Evolutionary conservation across 1,140 invertebrate genomes (phyloP).

Genomic region (Plutomurus gul): DNA sequence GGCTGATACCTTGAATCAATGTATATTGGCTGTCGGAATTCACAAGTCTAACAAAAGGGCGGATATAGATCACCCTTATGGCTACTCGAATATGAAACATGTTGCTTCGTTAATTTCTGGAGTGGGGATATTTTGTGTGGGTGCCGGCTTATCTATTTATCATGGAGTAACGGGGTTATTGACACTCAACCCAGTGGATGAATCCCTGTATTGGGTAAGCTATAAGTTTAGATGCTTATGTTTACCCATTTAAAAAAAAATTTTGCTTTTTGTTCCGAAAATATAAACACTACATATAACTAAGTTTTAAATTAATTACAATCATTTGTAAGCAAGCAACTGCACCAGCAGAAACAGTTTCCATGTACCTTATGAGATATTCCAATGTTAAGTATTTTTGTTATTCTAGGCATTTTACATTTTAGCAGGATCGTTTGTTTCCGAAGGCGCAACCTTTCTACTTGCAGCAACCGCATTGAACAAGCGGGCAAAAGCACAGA

Average conservation of each 20-base stretch:
- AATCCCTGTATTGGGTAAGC: slow-evolving; percentile 81
- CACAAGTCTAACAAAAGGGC: slow-evolving; percentile 84
- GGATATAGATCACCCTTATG: slow-evolving; percentile 87
- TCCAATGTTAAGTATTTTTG: background rate
- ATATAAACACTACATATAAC: no score
- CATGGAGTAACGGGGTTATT: slow-evolving; percentile 89
- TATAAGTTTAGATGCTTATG: no score
- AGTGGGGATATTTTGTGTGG: slow-evolving; percentile 98
- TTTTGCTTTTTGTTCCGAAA: no score
- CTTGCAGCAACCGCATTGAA: slow-evolving; percentile 89
- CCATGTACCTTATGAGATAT: no score
- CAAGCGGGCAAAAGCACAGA: slow-evolving; percentile 76
- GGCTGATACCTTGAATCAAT: slow-evolving; percentile 94
- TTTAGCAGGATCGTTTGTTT: slow-evolving; percentile 83
- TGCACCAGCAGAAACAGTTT: background rate
- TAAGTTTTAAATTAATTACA: no score
- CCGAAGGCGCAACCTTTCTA: slow-evolving; percentile 88
- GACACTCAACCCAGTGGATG: slow-evolving; percentile 75
- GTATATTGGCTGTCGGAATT: slow-evolving; percentile 92
- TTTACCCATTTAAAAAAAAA: no score
- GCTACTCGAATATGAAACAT: slow-evolving; percentile 95
- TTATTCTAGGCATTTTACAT: slow-evolving; percentile 92
- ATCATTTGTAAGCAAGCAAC: background rate
- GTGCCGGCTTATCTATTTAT: slow-evolving; percentile 92
- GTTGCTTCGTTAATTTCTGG: slow-evolving; percentile 96